Percentiles rank a stretch among this genome's conserved stretches.
These are phyloP conservation scores for Oligia latruncula DNA, from an alignment of 2,888 invertebrate species.

Conservation along the genomic window DNA sequence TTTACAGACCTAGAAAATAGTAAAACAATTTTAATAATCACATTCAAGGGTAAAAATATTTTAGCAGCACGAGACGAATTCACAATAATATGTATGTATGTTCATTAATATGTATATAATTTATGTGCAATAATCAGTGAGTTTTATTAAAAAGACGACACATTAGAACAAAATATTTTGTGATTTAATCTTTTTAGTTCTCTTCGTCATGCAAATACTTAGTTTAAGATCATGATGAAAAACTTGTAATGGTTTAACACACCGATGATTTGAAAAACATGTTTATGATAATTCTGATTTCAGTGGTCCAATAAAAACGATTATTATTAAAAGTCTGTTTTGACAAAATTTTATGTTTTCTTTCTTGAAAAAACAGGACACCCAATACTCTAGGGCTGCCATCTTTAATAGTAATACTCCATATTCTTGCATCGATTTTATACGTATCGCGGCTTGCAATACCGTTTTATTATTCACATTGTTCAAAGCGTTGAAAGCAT, in stretches of 20 bases:
- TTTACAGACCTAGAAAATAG: constrained; percentile 87
- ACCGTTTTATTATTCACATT: constrained; percentile 30
- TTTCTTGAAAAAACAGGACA: background rate
- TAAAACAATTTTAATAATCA: constrained; percentile 49
- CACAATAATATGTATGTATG: constrained; percentile 53
- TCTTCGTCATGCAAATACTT: constrained; percentile 53
- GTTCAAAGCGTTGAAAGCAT: constrained; percentile 61
- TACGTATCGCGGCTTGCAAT: background rate
- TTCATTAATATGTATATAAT: constrained; percentile 22
- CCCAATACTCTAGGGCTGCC: background rate
- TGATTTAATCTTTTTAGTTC: constrained; percentile 14
- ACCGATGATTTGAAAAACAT: constrained; percentile 5
- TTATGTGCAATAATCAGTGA: constrained; percentile 56
- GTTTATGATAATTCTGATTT: background rate
- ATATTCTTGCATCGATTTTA: constrained; percentile 10
- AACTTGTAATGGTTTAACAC: background rate
- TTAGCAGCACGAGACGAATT: constrained; percentile 46
- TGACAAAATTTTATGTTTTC: background rate
- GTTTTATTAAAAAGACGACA: constrained; percentile 46
- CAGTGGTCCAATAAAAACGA: background rate
- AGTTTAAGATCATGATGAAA: constrained; percentile 5
- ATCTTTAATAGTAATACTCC: background rate
- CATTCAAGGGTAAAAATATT: constrained; percentile 30
- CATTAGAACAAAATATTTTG: constrained; percentile 29
- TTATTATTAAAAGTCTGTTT: background rate